phyloP scores from a whole-genome alignment of 2,888 invertebrate genomes.

The Stegophylla sp. region DNA sequence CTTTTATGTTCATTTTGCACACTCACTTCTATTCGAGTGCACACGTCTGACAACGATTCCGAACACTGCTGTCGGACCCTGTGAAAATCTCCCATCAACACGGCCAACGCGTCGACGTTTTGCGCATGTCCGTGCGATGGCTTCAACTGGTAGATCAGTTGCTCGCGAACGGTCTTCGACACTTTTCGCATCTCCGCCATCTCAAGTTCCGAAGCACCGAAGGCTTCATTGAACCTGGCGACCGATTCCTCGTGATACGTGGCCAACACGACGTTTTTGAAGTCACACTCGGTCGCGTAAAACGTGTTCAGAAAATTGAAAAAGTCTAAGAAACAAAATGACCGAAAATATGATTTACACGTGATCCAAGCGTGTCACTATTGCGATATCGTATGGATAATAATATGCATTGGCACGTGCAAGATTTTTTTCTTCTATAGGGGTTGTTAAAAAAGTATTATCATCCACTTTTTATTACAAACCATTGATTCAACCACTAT shows the following conservation, averaged over 20 bases:
- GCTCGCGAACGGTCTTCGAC: not conserved
- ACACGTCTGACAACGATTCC: not conserved
- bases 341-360: too few species aligned
- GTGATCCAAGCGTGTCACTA: too few species aligned
- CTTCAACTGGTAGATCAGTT: not conserved
- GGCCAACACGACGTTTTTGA: constrained; percentile 19
- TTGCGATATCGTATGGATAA: not conserved
- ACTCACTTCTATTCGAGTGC: not conserved
- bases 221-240: not conserved
- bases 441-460: too few species aligned
- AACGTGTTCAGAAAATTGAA: not conserved
- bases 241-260: constrained; percentile 18
- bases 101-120: not conserved
- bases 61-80: not conserved
- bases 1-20: not conserved
- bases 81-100: not conserved
- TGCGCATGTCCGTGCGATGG: constrained; percentile 14
- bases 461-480: too few species aligned
- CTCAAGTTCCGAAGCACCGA: not conserved
- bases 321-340: constrained; percentile 1
- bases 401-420: too few species aligned
- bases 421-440: too few species aligned
- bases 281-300: not conserved
- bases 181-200: too few species aligned
- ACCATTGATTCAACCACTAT: too few species aligned